A percentile compares a stretch with the other conserved stretches of the same genome.
Evolutionary conservation across 2,888 invertebrate genomes (phyloP).

Genomic region (Piscicola geometra): DNA sequence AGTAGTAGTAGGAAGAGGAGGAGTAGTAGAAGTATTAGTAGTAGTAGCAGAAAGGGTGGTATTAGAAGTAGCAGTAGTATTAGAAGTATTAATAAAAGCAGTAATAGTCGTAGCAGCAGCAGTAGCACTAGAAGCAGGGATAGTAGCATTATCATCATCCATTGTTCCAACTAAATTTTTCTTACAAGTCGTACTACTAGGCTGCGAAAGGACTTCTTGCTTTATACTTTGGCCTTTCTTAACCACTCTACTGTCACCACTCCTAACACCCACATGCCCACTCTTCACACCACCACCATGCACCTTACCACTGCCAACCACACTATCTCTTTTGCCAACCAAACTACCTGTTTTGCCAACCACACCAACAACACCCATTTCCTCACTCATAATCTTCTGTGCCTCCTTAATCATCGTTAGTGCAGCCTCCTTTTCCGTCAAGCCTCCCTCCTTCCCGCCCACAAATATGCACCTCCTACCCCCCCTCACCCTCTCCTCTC

Average conservation of each 20-base stretch:
- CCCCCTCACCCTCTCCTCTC: conserved; percentile 59
- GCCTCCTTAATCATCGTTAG: conserved; percentile 73
- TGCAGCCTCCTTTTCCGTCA: conserved; percentile 78
- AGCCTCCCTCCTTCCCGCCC: conserved; percentile 60
- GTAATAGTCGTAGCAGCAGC: background rate
- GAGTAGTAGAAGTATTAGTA: background rate
- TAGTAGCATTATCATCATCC: background rate
- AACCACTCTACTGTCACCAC: background rate
- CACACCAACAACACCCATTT: conserved; percentile 46
- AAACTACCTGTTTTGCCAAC: background rate
- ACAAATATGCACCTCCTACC: conserved; percentile 50
- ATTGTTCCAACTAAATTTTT: background rate
- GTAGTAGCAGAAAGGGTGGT: background rate
- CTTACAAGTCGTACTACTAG: background rate
- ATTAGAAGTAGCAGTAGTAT: background rate
- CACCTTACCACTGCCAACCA: background rate
- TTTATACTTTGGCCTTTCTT: background rate
- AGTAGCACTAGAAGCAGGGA: no score
- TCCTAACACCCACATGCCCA: background rate
- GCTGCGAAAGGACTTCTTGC: background rate
- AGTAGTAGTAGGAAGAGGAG: background rate
- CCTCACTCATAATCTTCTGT: conserved; percentile 63
- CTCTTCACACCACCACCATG: background rate
- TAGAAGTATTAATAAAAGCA: background rate
- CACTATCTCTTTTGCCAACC: background rate